phyloP scores from a whole-genome alignment of 2,113 vertebrate genomes.

The Prochilodus magdalenae region DNA sequence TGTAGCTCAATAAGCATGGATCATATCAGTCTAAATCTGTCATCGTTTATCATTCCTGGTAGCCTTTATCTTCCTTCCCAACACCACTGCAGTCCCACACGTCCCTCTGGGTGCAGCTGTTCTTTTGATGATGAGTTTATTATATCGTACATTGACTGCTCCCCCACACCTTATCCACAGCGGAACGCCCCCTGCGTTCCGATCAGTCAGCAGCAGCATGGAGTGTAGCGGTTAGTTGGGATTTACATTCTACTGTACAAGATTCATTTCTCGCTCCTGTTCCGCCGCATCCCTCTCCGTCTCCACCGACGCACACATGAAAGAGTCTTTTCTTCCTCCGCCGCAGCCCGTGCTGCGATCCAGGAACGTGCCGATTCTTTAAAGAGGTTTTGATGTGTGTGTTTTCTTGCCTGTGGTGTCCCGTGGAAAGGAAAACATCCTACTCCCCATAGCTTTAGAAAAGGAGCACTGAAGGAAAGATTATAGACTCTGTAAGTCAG shows the following conservation, averaged over 20 bases:
- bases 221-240: not conserved
- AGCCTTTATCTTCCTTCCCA: too few species aligned
- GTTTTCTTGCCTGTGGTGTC: not conserved
- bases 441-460: not conserved
- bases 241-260: not conserved
- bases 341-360: not conserved
- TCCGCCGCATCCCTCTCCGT: not conserved
- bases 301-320: constrained; percentile 24
- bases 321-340: not conserved
- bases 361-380: constrained; percentile 9
- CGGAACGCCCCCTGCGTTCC: not conserved
- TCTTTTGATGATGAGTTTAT: too few species aligned
- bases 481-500: not conserved
- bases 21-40: too few species aligned
- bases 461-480: not conserved
- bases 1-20: too few species aligned
- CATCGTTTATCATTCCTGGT: too few species aligned
- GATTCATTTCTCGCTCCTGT: not conserved
- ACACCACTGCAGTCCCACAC: too few species aligned
- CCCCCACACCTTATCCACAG: not conserved
- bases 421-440: not conserved
- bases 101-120: too few species aligned
- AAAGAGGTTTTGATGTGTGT: constrained; percentile 21
- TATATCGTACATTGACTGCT: too few species aligned
- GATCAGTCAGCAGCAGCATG: not conserved